Evolutionary conservation across 2,888 invertebrate species (phyloP).

Genomic region (Morpho helenor): DNA sequence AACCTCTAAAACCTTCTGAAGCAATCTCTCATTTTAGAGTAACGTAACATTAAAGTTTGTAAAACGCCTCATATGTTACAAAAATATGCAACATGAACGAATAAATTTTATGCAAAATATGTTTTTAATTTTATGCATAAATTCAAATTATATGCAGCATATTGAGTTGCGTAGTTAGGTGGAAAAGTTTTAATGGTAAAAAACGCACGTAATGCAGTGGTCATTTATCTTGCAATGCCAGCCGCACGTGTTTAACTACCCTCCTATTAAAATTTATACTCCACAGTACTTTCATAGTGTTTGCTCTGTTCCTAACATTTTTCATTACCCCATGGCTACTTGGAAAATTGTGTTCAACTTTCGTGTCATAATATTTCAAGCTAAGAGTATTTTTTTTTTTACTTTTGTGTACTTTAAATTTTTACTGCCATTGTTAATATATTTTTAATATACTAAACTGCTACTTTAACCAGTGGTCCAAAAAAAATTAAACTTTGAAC

Average conservation of each 20-base stretch:
- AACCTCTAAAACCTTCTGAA: too few relatives aligned
- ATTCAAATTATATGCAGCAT: conserved; percentile 7
- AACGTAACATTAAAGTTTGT: too few relatives aligned
- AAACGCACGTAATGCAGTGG: conserved; percentile 47
- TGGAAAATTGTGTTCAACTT: background rate
- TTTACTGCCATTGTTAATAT: too few relatives aligned
- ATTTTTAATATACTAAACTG: too few relatives aligned
- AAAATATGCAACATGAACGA: too few relatives aligned
- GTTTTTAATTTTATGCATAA: conserved; percentile 1
- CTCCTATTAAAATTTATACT: conserved; percentile 15
- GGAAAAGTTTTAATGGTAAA: conserved; percentile 43
- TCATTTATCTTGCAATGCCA: conserved; percentile 55
- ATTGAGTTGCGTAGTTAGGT: conserved; percentile 11
- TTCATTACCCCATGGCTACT: conserved; percentile 2
- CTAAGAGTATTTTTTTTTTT: too few relatives aligned
- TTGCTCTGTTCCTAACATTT: conserved; percentile 8
- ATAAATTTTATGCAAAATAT: background rate
- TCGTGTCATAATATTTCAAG: too few relatives aligned
- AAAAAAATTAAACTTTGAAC: too few relatives aligned
- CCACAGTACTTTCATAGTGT: conserved; percentile 10
- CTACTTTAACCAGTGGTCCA: too few relatives aligned
- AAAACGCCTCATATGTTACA: too few relatives aligned
- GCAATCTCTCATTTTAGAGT: too few relatives aligned
- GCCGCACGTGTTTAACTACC: conserved; percentile 38
- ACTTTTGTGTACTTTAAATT: too few relatives aligned